Base-by-base conservation (phyloP, 2,888 invertebrate genomes). In the Biston stratarius region DNA sequence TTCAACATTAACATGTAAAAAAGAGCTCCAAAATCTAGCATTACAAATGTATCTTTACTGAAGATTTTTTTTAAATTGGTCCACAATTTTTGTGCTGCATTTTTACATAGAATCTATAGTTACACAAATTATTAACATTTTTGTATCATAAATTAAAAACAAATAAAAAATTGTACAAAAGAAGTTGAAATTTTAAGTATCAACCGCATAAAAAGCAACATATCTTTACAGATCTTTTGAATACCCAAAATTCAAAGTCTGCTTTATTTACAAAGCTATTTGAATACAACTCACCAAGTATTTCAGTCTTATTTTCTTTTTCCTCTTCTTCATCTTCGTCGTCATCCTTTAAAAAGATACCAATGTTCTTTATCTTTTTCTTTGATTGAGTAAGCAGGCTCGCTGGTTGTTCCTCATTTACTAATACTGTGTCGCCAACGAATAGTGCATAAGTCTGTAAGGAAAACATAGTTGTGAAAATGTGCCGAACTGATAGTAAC, bases 401-500 rank as follows among this genome's bases (percentile, higher is more conserved):
- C 0, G 98, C 98, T 0, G 98, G 96, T 61, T 96, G 95, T 87
- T 96, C 97, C 80, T 99, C 99, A 81, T 97, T 98, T 0, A 99
- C 98, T 76, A 98, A 88, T n/a, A 99, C 98, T 14, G 99, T 99
- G 86, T 99, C 99, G 5, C 99, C 99, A 78, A 99, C 95, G 83
- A 99, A 99, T 3, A 99, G 94, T 0, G 99, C 99, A 84, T 99
- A 99, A 0, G 90, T 94, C 94, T 94, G 80, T 3, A 76, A 79
- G 10, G 56, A 36, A 33, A 34, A 12, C 2, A 52, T 15, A 11
- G 8, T 33, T 24, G 24, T 33, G 42, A 55, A 6, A 42, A 55
- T 12, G 40, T 40, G 0, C 3, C n/a, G 33, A n/a, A 15, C 15
- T 8, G 9, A 47, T 15, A 47, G 8, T n/a, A n/a, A n/a, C n/a